phyloP scores from a whole-genome alignment of 2,797 vertebrate species.

The Aplochiton taeniatus region DNA sequence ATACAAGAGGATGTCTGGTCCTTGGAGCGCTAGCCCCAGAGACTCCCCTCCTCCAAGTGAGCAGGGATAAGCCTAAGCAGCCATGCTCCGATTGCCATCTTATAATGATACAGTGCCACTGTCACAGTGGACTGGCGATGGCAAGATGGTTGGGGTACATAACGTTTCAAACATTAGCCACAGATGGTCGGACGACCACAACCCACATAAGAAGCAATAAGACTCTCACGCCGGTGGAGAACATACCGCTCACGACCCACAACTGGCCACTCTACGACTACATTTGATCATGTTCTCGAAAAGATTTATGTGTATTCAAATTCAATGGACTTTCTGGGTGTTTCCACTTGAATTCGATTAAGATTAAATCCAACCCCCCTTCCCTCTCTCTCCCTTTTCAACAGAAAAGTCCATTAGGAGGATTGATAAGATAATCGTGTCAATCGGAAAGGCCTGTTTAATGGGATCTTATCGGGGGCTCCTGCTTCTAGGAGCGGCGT shows the following conservation, averaged over 20 bases:
- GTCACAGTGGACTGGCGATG: conserved; percentile 41
- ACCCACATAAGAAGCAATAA: conserved; percentile 36
- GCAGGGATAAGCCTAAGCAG: conserved; percentile 47
- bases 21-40: conserved; percentile 31
- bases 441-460: conserved; percentile 70
- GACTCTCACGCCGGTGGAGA: conserved; percentile 39
- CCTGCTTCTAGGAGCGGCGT: conserved; percentile 47
- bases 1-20: conserved; percentile 28
- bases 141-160: no score
- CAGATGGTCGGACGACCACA: conserved; percentile 28
- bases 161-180: conserved; percentile 53
- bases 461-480: conserved; percentile 64
- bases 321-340: conserved; percentile 59
- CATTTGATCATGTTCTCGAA: conserved; percentile 54
- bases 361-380: conserved; percentile 67
- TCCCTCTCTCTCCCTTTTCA: conserved; percentile 53
- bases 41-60: conserved; percentile 29
- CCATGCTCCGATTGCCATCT: conserved; percentile 40
- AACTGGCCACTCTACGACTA: conserved; percentile 42
- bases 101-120: conserved; percentile 51
- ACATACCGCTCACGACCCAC: conserved; percentile 52
- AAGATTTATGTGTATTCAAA: conserved; percentile 36
- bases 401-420: conserved; percentile 69
- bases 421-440: conserved; percentile 72
- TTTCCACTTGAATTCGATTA: conserved; percentile 71